Evolutionary conservation across 2,888 invertebrate species (phyloP).

Genomic region (Chironomus tentans): DNA sequence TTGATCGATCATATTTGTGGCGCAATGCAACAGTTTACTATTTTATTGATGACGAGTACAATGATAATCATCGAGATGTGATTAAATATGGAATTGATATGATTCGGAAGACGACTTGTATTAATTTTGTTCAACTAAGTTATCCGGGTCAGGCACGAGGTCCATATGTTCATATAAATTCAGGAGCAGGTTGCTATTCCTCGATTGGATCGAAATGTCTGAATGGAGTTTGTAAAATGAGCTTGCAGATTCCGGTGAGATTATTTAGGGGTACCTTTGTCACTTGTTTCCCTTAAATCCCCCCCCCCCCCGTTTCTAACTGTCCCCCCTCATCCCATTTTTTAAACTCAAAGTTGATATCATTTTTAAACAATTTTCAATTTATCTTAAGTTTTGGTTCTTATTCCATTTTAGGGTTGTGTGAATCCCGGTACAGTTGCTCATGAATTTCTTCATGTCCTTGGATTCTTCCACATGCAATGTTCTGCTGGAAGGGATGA

Average conservation of each 20-base stretch:
- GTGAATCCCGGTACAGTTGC: not conserved
- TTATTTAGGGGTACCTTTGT: too few relatives aligned
- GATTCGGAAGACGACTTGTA: not conserved
- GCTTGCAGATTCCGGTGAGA: not conserved
- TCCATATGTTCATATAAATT: not conserved
- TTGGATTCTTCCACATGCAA: not conserved
- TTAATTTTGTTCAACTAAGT: not conserved
- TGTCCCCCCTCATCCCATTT: too few relatives aligned
- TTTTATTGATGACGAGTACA: not conserved
- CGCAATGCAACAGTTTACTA: not conserved
- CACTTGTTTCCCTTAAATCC: too few relatives aligned
- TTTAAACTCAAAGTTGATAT: too few relatives aligned
- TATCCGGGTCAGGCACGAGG: not conserved
- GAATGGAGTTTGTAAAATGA: not conserved
- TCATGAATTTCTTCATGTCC: not conserved
- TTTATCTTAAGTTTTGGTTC: too few relatives aligned
- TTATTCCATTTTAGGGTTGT: not conserved
- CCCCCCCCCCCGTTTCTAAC: too few relatives aligned
- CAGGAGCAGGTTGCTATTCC: not conserved
- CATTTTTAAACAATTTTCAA: too few relatives aligned
- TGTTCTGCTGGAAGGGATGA: not conserved
- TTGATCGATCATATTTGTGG: not conserved
- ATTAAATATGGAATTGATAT: not conserved
- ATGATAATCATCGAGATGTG: not conserved
- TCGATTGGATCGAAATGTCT: not conserved